Evolutionary conservation across 1,140 invertebrate species (phyloP).

Genomic region (Euwallacea similis): DNA sequence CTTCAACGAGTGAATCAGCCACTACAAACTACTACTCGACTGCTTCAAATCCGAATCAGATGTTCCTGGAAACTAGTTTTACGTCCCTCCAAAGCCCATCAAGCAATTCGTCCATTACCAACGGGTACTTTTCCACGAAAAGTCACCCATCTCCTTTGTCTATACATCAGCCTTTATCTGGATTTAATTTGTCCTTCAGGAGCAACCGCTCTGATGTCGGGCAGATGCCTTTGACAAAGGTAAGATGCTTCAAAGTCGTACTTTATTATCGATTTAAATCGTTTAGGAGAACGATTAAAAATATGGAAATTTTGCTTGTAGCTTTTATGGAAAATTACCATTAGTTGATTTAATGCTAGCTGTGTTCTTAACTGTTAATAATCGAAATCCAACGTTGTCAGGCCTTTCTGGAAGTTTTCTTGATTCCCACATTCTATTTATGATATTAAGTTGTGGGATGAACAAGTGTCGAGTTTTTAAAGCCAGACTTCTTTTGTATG

Average conservation of each 20-base stretch:
- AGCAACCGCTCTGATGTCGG: conserved; percentile 33
- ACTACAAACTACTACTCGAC: conserved; percentile 47
- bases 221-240: conserved; percentile 28
- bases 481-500: not conserved
- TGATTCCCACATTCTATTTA: not conserved
- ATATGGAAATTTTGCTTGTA: not conserved
- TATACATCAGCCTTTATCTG: conserved; percentile 17
- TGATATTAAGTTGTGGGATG: not conserved
- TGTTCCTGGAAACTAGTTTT: conserved; percentile 77
- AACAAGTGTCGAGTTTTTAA: not conserved
- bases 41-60: conserved; percentile 56
- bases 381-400: too few relatives aligned
- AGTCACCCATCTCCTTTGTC: conserved; percentile 49
- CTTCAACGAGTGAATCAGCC: conserved; percentile 43
- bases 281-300: not conserved
- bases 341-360: too few relatives aligned
- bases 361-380: too few relatives aligned
- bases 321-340: too few relatives aligned
- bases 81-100: conserved; percentile 64
- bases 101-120: conserved; percentile 56
- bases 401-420: too few relatives aligned
- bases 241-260: not conserved
- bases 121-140: conserved; percentile 49
- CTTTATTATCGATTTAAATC: not conserved
- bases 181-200: conserved; percentile 28